Evolutionary conservation across 2,113 vertebrate genomes (phyloP).

Genomic region (Bucco capensis): DNA sequence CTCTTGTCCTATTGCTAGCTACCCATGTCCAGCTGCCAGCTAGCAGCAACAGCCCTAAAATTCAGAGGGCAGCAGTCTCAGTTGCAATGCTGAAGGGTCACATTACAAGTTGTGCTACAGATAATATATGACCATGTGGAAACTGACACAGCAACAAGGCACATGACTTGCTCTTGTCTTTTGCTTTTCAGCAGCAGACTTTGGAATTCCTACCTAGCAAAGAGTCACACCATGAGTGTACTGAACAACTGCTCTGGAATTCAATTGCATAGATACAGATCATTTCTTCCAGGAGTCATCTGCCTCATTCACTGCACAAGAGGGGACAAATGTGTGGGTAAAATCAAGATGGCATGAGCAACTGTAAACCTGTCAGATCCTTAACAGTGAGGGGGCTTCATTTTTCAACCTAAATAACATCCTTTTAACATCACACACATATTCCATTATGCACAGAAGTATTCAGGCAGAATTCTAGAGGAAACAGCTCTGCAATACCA

Average conservation of each 20-base stretch:
- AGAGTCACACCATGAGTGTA: not conserved
- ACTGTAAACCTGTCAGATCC: conserved; percentile 35
- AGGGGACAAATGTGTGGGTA: not conserved
- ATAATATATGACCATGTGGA: not conserved
- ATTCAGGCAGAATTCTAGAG: not conserved
- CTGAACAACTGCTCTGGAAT: not conserved
- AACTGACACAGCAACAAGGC: not conserved
- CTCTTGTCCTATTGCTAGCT: not conserved
- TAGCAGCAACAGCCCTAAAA: not conserved
- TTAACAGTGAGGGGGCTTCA: not conserved
- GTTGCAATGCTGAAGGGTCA: not conserved
- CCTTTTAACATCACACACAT: not conserved
- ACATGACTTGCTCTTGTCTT: not conserved
- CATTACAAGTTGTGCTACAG: not conserved
- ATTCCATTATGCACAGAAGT: not conserved
- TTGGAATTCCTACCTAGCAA: not conserved
- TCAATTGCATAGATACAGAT: not conserved
- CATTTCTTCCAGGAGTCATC: not conserved
- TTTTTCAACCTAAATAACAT: conserved; percentile 26
- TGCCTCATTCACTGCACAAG: not conserved
- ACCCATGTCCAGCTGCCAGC: not conserved
- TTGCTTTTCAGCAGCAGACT: not conserved
- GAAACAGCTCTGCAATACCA: not conserved
- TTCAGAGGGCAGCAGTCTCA: not conserved
- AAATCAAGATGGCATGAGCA: not conserved